Evolutionary conservation across 2,888 invertebrate genomes (phyloP).

Genomic region (Melieria omissa): DNA sequence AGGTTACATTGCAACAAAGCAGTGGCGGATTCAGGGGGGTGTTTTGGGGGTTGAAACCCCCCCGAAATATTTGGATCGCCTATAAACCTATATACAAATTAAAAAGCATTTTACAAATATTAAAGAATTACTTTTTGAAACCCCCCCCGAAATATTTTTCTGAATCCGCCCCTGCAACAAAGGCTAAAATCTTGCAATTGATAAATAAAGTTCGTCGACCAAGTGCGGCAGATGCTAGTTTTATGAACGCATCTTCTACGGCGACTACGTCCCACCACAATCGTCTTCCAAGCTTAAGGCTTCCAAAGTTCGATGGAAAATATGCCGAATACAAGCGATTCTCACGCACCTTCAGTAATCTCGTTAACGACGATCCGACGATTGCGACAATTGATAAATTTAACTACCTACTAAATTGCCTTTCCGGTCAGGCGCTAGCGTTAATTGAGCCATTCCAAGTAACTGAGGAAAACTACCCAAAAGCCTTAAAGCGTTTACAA

Average conservation of each 20-base stretch:
- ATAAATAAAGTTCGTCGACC: neutral
- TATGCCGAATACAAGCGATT: constrained; percentile 25
- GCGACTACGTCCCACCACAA: neutral
- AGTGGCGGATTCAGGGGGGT: too few relatives aligned
- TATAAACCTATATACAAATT: too few relatives aligned
- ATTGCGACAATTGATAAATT: constrained; percentile 23
- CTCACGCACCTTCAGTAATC: constrained; percentile 9
- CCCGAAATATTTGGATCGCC: too few relatives aligned
- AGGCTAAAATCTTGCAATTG: constrained; percentile 16
- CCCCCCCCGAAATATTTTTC: too few relatives aligned
- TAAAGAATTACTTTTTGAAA: too few relatives aligned
- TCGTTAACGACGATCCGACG: constrained; percentile 17
- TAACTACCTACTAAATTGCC: constrained; percentile 28
- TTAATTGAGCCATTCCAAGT: constrained; percentile 29
- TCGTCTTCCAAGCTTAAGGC: constrained; percentile 11
- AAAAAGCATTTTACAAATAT: too few relatives aligned
- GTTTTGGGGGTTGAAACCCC: too few relatives aligned
- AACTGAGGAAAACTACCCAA: constrained; percentile 35
- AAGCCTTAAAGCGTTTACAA: constrained; percentile 15
- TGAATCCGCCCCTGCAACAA: too few relatives aligned
- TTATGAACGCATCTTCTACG: neutral
- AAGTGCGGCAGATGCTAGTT: constrained; percentile 7
- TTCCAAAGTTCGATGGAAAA: constrained; percentile 21
- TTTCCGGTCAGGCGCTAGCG: constrained; percentile 29
- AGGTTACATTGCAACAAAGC: constrained; percentile 23